Evolutionary conservation across 1,140 invertebrate species (phyloP).

Genomic region (Hylyphantes graminicola): DNA sequence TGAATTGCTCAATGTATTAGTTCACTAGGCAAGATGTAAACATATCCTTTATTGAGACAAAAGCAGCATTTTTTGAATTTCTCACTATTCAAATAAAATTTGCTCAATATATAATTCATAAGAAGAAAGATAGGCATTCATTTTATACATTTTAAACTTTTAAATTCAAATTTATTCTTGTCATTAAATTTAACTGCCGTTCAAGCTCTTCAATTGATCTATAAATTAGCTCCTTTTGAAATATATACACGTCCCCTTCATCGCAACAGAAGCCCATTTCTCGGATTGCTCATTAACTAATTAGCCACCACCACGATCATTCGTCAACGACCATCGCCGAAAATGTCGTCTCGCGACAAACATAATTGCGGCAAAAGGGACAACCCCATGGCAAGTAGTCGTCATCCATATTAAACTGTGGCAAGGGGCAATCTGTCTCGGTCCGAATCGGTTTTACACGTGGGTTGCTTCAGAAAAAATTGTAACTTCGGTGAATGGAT

Average conservation of each 20-base stretch:
- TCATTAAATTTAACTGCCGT: no score
- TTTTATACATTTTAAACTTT: no score
- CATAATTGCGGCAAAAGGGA: slow-evolving; percentile 48
- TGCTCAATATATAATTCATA: no score
- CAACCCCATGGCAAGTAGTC: not conserved
- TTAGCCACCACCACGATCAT: slow-evolving; percentile 38
- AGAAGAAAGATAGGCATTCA: no score
- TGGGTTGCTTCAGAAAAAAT: slow-evolving; percentile 25
- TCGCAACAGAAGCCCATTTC: slow-evolving; percentile 40
- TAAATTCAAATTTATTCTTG: no score
- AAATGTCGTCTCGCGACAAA: slow-evolving; percentile 41
- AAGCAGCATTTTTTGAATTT: slow-evolving; percentile 51
- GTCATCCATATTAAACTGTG: not conserved
- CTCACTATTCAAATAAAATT: slow-evolving; percentile 47
- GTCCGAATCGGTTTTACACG: slow-evolving; percentile 11
- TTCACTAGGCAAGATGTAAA: not conserved
- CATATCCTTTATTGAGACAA: not conserved
- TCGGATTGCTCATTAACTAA: slow-evolving; percentile 58
- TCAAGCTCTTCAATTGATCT: no score
- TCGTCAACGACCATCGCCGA: slow-evolving; percentile 44
- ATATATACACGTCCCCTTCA: not conserved
- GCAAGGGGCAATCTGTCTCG: slow-evolving; percentile 9
- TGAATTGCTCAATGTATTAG: no score
- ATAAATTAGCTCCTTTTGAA: no score
- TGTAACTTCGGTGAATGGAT: not conserved